Percentiles rank a stretch among this genome's conserved stretches.
Evolutionary conservation across 2,888 invertebrate genomes (phyloP).

Genomic region (Oscheius sp.): DNA sequence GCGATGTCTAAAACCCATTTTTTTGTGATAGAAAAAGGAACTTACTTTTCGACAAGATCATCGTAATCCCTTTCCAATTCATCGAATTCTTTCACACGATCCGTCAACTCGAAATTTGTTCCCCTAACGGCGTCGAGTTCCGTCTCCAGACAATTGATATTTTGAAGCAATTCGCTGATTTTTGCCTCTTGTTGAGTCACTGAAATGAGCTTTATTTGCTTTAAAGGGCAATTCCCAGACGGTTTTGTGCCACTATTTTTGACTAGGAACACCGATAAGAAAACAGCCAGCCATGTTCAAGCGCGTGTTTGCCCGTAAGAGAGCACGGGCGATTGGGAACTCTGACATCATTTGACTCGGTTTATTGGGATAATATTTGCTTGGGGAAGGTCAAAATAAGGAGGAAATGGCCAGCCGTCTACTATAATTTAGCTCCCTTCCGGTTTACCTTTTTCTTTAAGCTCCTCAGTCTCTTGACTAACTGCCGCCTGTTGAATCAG

Average conservation of each 20-base stretch:
- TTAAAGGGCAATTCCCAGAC: background rate
- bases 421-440: too few relatives aligned
- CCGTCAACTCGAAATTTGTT: slow-evolving; percentile 1
- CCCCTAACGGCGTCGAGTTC: background rate
- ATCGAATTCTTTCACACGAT: background rate
- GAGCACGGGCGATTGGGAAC: too few relatives aligned
- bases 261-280: too few relatives aligned
- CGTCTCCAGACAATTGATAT: background rate
- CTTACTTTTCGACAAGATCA: slow-evolving; percentile 13
- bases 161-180: background rate
- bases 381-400: too few relatives aligned
- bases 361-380: too few relatives aligned
- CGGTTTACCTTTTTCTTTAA: background rate
- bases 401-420: too few relatives aligned
- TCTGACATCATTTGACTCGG: too few relatives aligned
- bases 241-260: too few relatives aligned
- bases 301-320: too few relatives aligned
- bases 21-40: background rate
- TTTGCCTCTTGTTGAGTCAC: background rate
- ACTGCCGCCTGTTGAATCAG: background rate
- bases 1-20: slow-evolving; percentile 19
- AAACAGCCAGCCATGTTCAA: too few relatives aligned
- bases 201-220: background rate
- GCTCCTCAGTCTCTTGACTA: slow-evolving; percentile 12
- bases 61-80: slow-evolving; percentile 20